These are phyloP conservation scores for Gila orcuttii DNA, from an alignment of 2,113 vertebrate species.

Conservation along the genomic window DNA sequence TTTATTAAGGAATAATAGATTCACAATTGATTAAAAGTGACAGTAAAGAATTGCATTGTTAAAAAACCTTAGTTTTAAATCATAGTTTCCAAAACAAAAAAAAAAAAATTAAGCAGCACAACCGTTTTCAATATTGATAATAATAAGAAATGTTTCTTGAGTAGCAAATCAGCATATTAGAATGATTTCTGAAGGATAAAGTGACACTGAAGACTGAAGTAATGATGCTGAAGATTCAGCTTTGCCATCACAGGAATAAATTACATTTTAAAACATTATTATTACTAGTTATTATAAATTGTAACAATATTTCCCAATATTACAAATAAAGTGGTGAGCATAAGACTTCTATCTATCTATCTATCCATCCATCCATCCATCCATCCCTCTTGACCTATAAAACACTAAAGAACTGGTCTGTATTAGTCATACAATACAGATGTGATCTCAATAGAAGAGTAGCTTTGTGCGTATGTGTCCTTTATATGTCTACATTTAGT, in stretches of 20 bases:
- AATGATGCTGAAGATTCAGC: no score
- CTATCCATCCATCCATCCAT: neutral
- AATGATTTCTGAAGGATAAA: neutral
- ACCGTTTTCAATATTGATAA: neutral
- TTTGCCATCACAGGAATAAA: no score
- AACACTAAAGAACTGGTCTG: neutral
- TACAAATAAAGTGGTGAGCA: no score
- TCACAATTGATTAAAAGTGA: neutral
- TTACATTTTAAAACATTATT: no score
- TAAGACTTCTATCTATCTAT: neutral
- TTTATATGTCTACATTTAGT: conserved; percentile 16
- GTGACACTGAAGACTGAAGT: neutral
- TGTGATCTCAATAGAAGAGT: neutral
- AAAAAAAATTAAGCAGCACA: neutral
- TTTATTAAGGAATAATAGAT: neutral
- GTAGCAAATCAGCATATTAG: neutral
- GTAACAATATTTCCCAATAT: no score
- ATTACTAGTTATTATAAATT: no score
- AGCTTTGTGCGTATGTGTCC: neutral
- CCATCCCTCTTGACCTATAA: neutral
- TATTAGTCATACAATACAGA: neutral
- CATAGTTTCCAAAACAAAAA: neutral
- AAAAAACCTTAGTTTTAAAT: no score
- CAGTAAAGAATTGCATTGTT: neutral
- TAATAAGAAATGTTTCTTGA: neutral